These are phyloP conservation scores for Drosophila willistoni DNA, from an alignment of 1,140 invertebrate species.

Conservation along the genomic window DNA sequence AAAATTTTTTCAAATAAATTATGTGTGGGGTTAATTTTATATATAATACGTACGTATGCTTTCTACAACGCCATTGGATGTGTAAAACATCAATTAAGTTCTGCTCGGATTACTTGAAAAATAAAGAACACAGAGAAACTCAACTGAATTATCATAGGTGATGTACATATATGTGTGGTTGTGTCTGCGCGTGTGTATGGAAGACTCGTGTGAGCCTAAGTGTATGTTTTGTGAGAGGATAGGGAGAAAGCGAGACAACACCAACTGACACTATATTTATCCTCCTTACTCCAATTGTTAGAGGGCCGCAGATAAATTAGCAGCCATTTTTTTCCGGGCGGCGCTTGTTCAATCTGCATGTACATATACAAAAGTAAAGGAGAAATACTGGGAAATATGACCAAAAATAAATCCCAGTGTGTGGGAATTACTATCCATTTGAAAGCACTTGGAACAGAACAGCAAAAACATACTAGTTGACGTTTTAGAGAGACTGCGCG, in stretches of 20 bases:
- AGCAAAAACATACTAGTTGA: background rate
- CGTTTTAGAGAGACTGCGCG: slow-evolving; percentile 39
- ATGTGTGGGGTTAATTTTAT: slow-evolving; percentile 41
- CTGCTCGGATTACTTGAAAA: slow-evolving; percentile 56
- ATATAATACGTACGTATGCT: slow-evolving; percentile 51
- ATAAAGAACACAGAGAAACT: slow-evolving; percentile 22
- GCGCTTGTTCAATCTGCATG: slow-evolving; percentile 43
- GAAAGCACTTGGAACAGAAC: background rate
- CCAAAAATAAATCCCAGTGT: background rate
- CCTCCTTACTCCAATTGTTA: slow-evolving; percentile 29
- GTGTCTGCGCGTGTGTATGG: slow-evolving; percentile 1
- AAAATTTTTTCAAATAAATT: slow-evolving; percentile 54
- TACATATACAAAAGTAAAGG: slow-evolving; percentile 27
- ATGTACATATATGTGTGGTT: slow-evolving; percentile 5
- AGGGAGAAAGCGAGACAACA: slow-evolving; percentile 25
- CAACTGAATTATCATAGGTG: slow-evolving; percentile 10
- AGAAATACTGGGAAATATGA: slow-evolving; percentile 71
- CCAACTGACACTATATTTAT: slow-evolving; percentile 9
- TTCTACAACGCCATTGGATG: slow-evolving; percentile 44
- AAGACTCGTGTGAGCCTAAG: slow-evolving; percentile 7
- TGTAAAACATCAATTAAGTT: slow-evolving; percentile 75
- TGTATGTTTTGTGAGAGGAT: slow-evolving; percentile 35
- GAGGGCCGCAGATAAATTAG: slow-evolving; percentile 62
- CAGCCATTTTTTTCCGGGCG: slow-evolving; percentile 77
- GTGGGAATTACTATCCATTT: background rate